phyloP scores from a whole-genome alignment of 2,888 invertebrate genomes.

The Chrysomela aeneicollis region DNA sequence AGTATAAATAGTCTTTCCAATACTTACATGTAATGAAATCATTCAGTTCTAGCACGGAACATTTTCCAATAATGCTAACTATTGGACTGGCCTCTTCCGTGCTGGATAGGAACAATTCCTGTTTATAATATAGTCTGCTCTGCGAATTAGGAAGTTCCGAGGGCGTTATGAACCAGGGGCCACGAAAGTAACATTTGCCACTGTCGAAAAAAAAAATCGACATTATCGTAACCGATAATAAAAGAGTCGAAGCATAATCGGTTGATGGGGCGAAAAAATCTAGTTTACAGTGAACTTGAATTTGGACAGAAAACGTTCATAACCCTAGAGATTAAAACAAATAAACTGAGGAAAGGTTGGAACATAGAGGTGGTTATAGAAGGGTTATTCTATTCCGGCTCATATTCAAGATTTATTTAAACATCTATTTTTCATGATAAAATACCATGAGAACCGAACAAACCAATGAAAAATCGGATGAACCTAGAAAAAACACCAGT shows the following conservation, averaged over 20 bases:
- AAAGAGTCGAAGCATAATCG: conserved; percentile 13
- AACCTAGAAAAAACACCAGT: no score
- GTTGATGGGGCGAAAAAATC: not conserved
- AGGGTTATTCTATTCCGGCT: no score
- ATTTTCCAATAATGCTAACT: conserved; percentile 90
- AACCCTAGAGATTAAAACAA: no score
- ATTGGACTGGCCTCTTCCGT: conserved; percentile 92
- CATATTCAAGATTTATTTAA: no score
- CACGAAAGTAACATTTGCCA: conserved; percentile 90
- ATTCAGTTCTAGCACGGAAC: conserved; percentile 87
- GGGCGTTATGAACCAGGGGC: conserved; percentile 92
- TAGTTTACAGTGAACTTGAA: not conserved
- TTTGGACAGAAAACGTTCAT: no score
- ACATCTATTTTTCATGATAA: no score
- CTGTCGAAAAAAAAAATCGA: conserved; percentile 66
- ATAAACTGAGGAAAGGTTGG: no score
- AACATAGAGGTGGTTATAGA: no score
- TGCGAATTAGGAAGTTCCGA: conserved; percentile 84
- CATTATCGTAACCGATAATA: no score
- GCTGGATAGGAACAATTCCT: conserved; percentile 91
- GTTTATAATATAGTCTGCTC: conserved; percentile 85
- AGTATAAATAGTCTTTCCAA: no score
- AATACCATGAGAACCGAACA: no score
- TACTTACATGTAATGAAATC: conserved; percentile 87
- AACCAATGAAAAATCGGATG: no score